Evolutionary conservation across 2,113 vertebrate species (phyloP).

Genomic region (Grammomys surdaster): DNA sequence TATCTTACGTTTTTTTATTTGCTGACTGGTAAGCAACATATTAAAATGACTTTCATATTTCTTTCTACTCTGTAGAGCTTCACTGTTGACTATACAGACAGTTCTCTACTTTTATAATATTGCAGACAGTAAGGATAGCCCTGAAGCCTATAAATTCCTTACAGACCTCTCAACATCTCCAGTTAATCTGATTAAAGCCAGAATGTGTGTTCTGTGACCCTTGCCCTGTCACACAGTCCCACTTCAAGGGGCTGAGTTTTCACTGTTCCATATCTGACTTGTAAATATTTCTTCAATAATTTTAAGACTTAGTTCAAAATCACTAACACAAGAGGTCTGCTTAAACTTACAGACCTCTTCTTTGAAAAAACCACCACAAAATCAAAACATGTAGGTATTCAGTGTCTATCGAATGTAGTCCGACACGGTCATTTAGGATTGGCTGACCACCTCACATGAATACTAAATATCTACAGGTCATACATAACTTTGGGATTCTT

Average conservation of each 20-base stretch:
- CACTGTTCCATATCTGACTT: constrained; percentile 22
- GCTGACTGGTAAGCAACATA: constrained; percentile 42
- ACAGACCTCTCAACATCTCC: constrained; percentile 27
- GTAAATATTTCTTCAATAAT: constrained; percentile 64
- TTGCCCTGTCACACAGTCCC: neutral
- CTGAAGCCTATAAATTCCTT: constrained; percentile 23
- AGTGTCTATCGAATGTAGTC: constrained; percentile 26
- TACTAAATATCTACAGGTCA: neutral
- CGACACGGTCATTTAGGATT: constrained; percentile 16
- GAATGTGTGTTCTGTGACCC: constrained; percentile 28
- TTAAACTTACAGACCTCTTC: neutral
- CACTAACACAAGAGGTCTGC: constrained; percentile 5
- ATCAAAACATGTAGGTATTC: neutral
- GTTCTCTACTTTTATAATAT: constrained; percentile 40
- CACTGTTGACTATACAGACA: neutral
- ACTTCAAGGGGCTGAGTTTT: constrained; percentile 58
- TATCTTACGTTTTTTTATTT: constrained; percentile 17
- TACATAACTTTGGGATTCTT: constrained; percentile 35
- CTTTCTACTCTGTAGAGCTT: neutral
- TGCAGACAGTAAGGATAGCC: neutral
- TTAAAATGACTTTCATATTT: constrained; percentile 42
- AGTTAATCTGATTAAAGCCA: constrained; percentile 41
- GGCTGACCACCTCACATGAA: constrained; percentile 26
- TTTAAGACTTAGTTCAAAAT: constrained; percentile 58
- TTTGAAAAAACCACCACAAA: too few relatives aligned